Evolutionary conservation across 2,113 vertebrate species (phyloP), one percentile per base, ranked within the genome.

Genomic region (Aplodontia rufa): DNA sequence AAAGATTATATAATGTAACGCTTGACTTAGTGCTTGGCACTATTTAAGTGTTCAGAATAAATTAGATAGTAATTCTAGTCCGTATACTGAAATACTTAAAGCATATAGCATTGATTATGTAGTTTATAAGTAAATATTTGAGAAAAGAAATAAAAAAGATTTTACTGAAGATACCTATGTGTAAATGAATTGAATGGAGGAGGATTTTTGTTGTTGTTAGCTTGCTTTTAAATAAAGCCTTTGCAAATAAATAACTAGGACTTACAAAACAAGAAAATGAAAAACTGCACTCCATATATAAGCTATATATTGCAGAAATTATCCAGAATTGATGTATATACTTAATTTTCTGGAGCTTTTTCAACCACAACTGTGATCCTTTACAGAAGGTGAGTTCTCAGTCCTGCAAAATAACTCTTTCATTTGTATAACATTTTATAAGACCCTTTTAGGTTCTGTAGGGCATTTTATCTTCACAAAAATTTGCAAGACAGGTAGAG

Each of bases 151-250:
- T 17, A 68, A 74, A 20, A 20, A 79, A 87, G 14, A 78, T 87
- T 17, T 62, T 76, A 78, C n/a, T 78, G 55, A 90, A 87, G 1
- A 51, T 42, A 68, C 8, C n/a, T 80, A 13, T 62, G 11, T 66
- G n/a, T 92, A 78, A 91, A 79, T 93, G 60, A 75, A 9, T 80
- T 42, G 49, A 92, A 84, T 4, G 11, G 20, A 55, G 4, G 32
- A 60, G 58, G 22, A 7, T 60, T 60, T 26, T 55, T 60, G 24
- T 64, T 66, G 19, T 51, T 90, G 45, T 92, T 86, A 60, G 60
- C 30, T 79, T 49, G 69, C 90, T 96, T 86, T 87, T 28, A 53
- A 78, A 80, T 78, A 83, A 79, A 93, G 28, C 42, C 28, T 79
- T 79, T 64, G 42, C 11, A 92, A 90, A 62, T 28, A 95, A 93